Base-by-base conservation (phyloP, 2,113 vertebrate species). In the Diglossa brunneiventris region DNA sequence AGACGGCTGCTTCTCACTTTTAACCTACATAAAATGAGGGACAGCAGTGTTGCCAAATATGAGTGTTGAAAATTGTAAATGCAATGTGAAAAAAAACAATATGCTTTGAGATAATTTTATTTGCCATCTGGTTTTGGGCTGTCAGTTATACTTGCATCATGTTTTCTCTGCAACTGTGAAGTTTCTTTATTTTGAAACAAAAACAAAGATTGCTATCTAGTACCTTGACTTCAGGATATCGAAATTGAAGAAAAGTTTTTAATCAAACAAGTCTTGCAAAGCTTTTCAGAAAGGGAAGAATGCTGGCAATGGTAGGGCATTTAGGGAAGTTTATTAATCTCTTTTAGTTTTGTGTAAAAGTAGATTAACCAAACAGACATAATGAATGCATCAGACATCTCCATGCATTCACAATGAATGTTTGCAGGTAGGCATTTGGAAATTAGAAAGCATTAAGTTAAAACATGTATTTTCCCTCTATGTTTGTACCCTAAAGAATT, bases 91-190 rank as follows among this genome's bases (percentile, higher is more conserved):
- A 97, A 97, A 61, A 61, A 59, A 10, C 94, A 95, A 88, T 96
- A 72, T 94, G 86, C 91, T 97, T 88, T 66, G 94, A 93, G 93
- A 89, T 96, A 90, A 96, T 95, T 95, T 94, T 93, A 89, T 97
- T 96, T 96, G 95, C 95, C 94, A 95, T 96, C 92, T 97, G 96
- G 56, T 93, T 95, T 86, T 90, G 94, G 90, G 90, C 95, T 94
- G 92, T 95, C 61, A 39, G 68, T 86, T 94, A 49, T 42, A 89
- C 69, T 96, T 88, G 83, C 88, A 78, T 94, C 90, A 82, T 86
- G 86, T 96, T 92, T 96, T 53, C 64, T 89, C 64, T 75, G 88
- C 69, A 75, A 77, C 76, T 83, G 89, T 20, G 4, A 93, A 90
- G 88, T 90, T 92, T 70, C 82, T 90, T 88, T 94, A 59, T 94